Percentiles rank a stretch among this genome's conserved stretches.
Evolutionary conservation across 2,797 vertebrate species (phyloP).

Genomic region (Poeciliopsis gracilis): DNA sequence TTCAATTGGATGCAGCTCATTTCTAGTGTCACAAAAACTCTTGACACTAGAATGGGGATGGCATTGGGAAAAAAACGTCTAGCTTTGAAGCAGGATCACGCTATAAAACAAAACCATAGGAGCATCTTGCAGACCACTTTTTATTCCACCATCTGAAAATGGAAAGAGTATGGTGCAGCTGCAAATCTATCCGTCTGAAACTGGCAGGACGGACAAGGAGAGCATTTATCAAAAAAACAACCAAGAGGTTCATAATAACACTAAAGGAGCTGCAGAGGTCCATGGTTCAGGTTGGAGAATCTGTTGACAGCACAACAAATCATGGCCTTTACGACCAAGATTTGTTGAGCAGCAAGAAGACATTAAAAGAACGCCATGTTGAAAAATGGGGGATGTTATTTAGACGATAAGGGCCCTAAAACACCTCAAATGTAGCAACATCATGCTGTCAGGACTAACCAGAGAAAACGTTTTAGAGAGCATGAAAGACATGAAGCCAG

Average conservation of each 20-base stretch:
- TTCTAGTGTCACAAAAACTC: not conserved
- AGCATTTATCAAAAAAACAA: not conserved
- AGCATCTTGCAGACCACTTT: not conserved
- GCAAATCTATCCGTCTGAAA: not conserved
- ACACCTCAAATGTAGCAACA: not conserved
- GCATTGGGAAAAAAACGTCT: not conserved
- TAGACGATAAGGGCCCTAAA: not conserved
- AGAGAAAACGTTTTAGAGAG: not conserved
- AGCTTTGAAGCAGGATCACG: not conserved
- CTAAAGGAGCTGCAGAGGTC: not conserved
- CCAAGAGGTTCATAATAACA: not conserved
- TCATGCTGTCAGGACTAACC: not conserved
- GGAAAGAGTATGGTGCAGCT: not conserved
- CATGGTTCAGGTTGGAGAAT: not conserved
- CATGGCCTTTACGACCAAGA: not conserved
- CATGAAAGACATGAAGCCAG: not conserved
- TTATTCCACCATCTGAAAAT: not conserved
- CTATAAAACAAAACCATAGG: not conserved
- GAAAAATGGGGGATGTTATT: not conserved
- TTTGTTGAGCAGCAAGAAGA: not conserved
- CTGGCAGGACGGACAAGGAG: not conserved
- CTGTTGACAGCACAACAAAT: not conserved
- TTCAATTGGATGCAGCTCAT: not conserved
- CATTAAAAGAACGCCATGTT: not conserved
- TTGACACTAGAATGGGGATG: not conserved